These are phyloP conservation scores for Crypturellus undulatus DNA, from an alignment of 2,113 vertebrate genomes.

Conservation along the genomic window DNA sequence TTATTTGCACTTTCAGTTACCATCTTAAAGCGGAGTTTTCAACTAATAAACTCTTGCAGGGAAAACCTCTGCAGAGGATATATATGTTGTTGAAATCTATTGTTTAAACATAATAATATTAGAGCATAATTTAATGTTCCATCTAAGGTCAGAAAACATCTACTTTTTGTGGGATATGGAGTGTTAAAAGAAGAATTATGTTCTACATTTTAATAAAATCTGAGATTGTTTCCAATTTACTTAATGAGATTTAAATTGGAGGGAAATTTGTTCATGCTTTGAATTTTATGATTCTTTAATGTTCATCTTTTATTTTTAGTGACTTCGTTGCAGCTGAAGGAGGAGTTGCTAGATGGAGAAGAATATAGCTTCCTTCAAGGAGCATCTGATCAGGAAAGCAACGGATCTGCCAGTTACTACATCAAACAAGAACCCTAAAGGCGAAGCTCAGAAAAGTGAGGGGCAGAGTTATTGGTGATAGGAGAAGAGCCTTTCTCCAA, in stretches of 20 bases:
- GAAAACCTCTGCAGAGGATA: not conserved
- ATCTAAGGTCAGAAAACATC: not conserved
- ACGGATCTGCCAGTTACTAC: constrained; percentile 95
- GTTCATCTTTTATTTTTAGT: constrained; percentile 76
- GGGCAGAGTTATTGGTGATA: not conserved
- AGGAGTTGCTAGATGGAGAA: constrained; percentile 91
- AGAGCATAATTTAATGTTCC: not conserved
- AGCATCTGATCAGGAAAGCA: constrained; percentile 95
- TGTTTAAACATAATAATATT: not conserved
- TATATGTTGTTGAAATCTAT: not conserved
- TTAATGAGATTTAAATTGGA: not conserved
- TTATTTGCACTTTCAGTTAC: not conserved
- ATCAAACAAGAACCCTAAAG: constrained; percentile 95
- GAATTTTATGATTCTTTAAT: not conserved
- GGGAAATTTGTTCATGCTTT: not conserved
- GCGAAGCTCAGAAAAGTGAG: constrained; percentile 41
- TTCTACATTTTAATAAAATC: not conserved
- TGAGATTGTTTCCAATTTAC: not conserved
- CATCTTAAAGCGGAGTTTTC: not conserved
- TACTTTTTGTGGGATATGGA: not conserved
- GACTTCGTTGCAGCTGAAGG: constrained; percentile 90
- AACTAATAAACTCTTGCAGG: not conserved
- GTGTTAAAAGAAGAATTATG: not conserved
- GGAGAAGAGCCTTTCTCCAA: constrained; percentile 71
- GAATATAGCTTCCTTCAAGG: constrained; percentile 94